phyloP scores from a whole-genome alignment of 2,888 invertebrate genomes.

The Megamerina dolium region DNA sequence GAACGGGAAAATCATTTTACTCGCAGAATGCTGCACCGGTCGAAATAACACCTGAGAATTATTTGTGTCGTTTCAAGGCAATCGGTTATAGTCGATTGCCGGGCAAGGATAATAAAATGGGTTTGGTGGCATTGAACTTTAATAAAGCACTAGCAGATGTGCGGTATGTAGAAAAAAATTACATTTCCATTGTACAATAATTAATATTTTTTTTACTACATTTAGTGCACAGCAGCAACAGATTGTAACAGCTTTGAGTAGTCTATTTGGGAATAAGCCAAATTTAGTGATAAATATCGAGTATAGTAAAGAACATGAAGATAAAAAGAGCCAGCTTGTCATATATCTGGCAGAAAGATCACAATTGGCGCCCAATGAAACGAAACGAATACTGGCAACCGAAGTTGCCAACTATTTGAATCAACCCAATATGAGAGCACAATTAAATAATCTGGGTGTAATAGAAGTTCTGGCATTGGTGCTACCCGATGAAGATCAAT shows the following conservation, averaged over 20 bases:
- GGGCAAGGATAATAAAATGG: constrained; percentile 82
- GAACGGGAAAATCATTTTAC: constrained; percentile 69
- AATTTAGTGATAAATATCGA: constrained; percentile 74
- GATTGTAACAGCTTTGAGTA: constrained; percentile 59
- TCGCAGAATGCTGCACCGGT: constrained; percentile 66
- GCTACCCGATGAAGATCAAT: constrained; percentile 68
- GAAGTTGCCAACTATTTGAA: constrained; percentile 67
- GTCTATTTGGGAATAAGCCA: constrained; percentile 77
- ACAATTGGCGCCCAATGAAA: constrained; percentile 56
- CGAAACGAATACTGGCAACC: constrained; percentile 64
- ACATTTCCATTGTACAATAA: not conserved
- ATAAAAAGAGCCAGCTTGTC: constrained; percentile 71
- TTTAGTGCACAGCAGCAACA: constrained; percentile 65
- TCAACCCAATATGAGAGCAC: constrained; percentile 64
- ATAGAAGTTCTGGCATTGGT: constrained; percentile 66
- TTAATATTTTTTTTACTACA: constrained; percentile 11
- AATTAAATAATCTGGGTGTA: constrained; percentile 68
- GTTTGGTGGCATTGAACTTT: constrained; percentile 79
- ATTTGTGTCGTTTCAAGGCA: constrained; percentile 89
- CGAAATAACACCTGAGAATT: constrained; percentile 81
- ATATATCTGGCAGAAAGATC: constrained; percentile 69
- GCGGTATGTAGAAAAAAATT: constrained; percentile 58
- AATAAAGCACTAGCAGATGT: constrained; percentile 76
- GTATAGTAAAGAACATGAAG: constrained; percentile 69
- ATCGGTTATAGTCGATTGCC: constrained; percentile 89